These are phyloP conservation scores for Bathynomus jamesi DNA, from an alignment of 1,140 invertebrate species.

Conservation along the genomic window DNA sequence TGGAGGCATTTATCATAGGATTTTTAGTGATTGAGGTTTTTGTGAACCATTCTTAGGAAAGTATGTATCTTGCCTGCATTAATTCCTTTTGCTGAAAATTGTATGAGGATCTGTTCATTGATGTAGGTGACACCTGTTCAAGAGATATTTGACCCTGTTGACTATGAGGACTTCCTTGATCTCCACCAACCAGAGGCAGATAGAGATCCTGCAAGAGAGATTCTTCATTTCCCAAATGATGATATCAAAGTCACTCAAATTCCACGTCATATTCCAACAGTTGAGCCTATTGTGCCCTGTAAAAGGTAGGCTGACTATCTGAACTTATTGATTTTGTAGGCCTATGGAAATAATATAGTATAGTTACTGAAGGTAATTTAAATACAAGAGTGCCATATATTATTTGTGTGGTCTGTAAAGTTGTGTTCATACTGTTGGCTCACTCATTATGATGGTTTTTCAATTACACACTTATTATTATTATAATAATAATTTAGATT, in stretches of 20 bases:
- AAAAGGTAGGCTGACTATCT: slow-evolving; percentile 71
- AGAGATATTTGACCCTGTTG: slow-evolving; percentile 68
- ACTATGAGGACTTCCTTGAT: slow-evolving; percentile 83
- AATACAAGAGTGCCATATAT: too few species aligned
- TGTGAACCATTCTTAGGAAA: too few species aligned
- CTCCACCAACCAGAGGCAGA: slow-evolving; percentile 67
- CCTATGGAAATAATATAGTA: too few species aligned
- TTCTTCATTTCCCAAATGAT: slow-evolving; percentile 72
- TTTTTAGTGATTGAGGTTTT: too few species aligned
- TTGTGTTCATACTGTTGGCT: too few species aligned
- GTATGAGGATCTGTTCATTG: slow-evolving; percentile 20
- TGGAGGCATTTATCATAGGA: too few species aligned
- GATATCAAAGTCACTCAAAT: slow-evolving; percentile 75
- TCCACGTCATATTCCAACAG: slow-evolving; percentile 70
- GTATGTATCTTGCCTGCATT: neutral
- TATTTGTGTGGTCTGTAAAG: too few species aligned
- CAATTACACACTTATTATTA: too few species aligned
- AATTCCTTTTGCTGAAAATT: slow-evolving; percentile 13
- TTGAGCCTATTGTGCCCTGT: slow-evolving; percentile 69
- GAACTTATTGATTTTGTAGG: too few species aligned
- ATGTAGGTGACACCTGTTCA: slow-evolving; percentile 34
- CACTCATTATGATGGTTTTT: too few species aligned
- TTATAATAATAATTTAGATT: too few species aligned
- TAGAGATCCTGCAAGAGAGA: slow-evolving; percentile 64
- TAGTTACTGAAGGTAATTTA: too few species aligned